These are phyloP conservation scores for Apodemia zela DNA, from an alignment of 2,888 invertebrate genomes.

Conservation along the genomic window DNA sequence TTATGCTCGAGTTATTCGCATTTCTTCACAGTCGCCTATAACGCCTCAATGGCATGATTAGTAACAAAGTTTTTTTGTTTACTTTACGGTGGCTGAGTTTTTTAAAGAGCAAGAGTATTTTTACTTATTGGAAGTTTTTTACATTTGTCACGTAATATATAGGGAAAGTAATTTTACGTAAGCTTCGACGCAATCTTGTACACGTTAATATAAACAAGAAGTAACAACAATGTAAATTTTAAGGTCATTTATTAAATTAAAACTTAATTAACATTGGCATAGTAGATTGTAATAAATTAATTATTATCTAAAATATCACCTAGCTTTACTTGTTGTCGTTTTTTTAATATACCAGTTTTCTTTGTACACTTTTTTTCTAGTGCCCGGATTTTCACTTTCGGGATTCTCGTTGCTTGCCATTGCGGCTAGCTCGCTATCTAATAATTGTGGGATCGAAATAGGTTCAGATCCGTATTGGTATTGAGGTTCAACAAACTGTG, in stretches of 20 bases:
- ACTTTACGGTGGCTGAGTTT: slow-evolving; percentile 53
- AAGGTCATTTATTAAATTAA: slow-evolving; percentile 22
- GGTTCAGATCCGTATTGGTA: slow-evolving; percentile 76
- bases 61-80: slow-evolving; percentile 48
- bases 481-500: slow-evolving; percentile 68
- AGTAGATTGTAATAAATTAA: slow-evolving; percentile 44
- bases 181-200: slow-evolving; percentile 31
- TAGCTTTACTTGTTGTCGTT: slow-evolving; percentile 59
- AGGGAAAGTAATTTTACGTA: slow-evolving; percentile 65
- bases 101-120: slow-evolving; percentile 42
- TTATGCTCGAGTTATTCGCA: slow-evolving; percentile 20
- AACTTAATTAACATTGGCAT: slow-evolving; percentile 35
- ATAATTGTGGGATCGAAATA: slow-evolving; percentile 52
- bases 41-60: slow-evolving; percentile 35
- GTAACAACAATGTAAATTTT: slow-evolving; percentile 14
- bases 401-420: slow-evolving; percentile 65
- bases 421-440: slow-evolving; percentile 66
- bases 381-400: slow-evolving; percentile 62
- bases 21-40: slow-evolving; percentile 35
- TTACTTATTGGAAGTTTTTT: slow-evolving; percentile 46
- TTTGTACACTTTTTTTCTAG: slow-evolving; percentile 66
- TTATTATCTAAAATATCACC: slow-evolving; percentile 54
- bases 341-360: slow-evolving; percentile 74
- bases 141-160: slow-evolving; percentile 65
- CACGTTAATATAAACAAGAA: slow-evolving; percentile 15